Base-by-base conservation (phyloP, 2,888 invertebrate genomes). In the Epistrophe eligans region DNA sequence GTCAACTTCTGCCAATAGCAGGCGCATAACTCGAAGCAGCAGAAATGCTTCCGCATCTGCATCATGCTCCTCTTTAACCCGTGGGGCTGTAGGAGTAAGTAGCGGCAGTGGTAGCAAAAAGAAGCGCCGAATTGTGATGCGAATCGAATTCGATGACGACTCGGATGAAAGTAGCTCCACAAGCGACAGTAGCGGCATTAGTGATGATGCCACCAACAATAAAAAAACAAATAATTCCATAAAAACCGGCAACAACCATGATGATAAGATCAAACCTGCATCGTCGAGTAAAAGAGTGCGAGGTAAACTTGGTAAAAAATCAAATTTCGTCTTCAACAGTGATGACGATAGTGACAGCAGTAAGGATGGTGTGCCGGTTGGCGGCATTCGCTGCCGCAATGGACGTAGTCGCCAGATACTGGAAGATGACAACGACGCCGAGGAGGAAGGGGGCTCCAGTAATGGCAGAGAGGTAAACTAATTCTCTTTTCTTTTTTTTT, bases 41-140 rank as follows among this genome's bases (percentile, higher is more conserved):
- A 72, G 57, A 58, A 81, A 85, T 81, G 66, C 35, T 40, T 64
- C 76, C 32, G 32, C 71, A 28, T 55, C 79, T 40, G 35, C 74
- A 60, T 62, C 79, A 9, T 67, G 50, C 52, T 58, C 71, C 6
- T 40, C 77, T 11, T 58, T 73, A 10, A 58, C 11, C 4, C 28
- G 67, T 15, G 67, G 35, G 13, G 17, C 35, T 66, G 32, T 2
- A 13, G 50, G 0, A 35, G 40, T 32, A 55, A 19, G 38, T n/a
- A 35, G 11, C 62, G 9, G 4, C 24, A 32, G 55, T 8, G 32
- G 50, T 52, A 55, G 67, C 35, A 58, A 55, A 79, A 90, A 89
- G 79, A 92, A 91, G 77, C 91, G 92, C 66, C 92, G 91, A 74
- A 91, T 93, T 85, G 91, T 93, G 3, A 93, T 93, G 92, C 91